Evolutionary conservation across 2,888 invertebrate species (phyloP), one percentile per base, ranked within the genome.

Genomic region (Cepaea hortensis): DNA sequence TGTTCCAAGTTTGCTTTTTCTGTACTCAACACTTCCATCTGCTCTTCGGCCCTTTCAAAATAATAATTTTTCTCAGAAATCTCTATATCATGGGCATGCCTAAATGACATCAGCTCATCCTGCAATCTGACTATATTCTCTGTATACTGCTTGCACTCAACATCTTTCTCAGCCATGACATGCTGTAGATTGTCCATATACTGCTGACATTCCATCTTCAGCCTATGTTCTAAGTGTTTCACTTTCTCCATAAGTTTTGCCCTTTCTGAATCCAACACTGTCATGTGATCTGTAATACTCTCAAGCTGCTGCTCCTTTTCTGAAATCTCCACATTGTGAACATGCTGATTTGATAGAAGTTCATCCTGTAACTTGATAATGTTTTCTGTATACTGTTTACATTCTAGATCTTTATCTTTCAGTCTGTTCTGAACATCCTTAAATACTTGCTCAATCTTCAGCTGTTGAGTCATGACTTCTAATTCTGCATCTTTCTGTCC

Each of bases 361-460:
- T 85, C 75, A 70, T 80, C 85, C 61, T 85, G 79, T 15, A 85
- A 23, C n/a, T 20, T 61, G 20, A 80, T n/a, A n/a, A 81, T 85
- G 68, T 81, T 72, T 13, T 81, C 85, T 7, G 80, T 72, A 61
- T 85, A 85, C 35, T 72, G 76, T 46, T 61, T 73, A 46, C 80
- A 70, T 61, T 87, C 84, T 61, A 77, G 75, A 79, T 85, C 81
- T 50, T 83, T 83, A 46, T 85, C 65, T 55, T 73, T 46, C 23
- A 81, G 55, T 68, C 83, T 80, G 50, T 35, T 15, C 46, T 83
- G 72, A 23, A 80, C n/a, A 20, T 85, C 83, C 48, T 65, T 46
- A 20, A 84, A 62, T 55, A 46, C 61, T 20, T 85, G 55, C 70
- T 88, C 81, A n/a, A 79, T 50, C 6, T 79, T 76, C 18, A 81